Evolutionary conservation across 2,797 vertebrate genomes (phyloP).

Genomic region (Hipposideros larvatus): DNA sequence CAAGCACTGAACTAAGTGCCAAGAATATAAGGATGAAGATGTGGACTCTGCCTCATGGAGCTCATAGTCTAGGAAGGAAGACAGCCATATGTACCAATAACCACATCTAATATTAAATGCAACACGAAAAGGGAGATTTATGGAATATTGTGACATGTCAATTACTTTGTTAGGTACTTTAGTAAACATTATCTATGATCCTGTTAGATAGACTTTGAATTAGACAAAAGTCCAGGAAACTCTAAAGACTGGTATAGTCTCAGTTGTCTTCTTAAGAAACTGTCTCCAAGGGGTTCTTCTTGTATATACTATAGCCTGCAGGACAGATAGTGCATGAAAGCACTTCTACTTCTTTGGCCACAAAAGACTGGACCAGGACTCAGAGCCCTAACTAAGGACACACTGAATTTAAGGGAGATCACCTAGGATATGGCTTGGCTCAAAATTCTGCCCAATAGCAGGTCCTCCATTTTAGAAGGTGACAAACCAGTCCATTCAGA

Average conservation of each 20-base stretch:
- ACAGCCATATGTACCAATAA: constrained; percentile 29
- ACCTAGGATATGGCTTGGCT: constrained; percentile 28
- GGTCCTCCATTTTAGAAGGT: constrained; percentile 26
- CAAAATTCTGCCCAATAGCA: background rate
- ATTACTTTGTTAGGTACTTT: constrained; percentile 27
- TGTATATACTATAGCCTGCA: background rate
- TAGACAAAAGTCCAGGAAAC: constrained; percentile 7
- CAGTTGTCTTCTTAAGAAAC: constrained; percentile 17
- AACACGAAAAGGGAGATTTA: constrained; percentile 43
- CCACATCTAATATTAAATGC: background rate
- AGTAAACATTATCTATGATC: constrained; percentile 33
- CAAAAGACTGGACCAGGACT: background rate
- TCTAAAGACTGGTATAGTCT: background rate
- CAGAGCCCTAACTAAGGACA: constrained; percentile 3
- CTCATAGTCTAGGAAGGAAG: background rate
- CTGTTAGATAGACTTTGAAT: constrained; percentile 5
- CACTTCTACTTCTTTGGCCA: background rate
- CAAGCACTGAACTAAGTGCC: background rate
- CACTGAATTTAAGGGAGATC: constrained; percentile 9
- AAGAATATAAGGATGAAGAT: background rate
- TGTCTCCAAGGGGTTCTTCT: constrained; percentile 20
- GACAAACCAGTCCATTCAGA: background rate
- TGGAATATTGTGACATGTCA: background rate
- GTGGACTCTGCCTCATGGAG: background rate
- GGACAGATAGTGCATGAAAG: constrained; percentile 23